phyloP scores from a whole-genome alignment of 1,140 invertebrate species.

The Caenorhabditis briggsae region DNA sequence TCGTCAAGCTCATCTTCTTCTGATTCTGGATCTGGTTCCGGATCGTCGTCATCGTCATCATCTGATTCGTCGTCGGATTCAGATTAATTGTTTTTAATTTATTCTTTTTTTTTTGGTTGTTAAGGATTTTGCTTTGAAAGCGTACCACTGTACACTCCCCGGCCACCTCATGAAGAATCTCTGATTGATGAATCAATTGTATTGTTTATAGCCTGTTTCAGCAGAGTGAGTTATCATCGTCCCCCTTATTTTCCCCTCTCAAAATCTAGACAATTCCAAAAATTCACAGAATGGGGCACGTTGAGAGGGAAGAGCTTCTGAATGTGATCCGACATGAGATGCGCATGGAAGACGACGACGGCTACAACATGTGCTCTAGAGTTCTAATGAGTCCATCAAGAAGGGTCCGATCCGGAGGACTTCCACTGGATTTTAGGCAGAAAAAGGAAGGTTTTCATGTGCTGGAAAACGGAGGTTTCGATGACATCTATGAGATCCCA shows the following conservation, averaged over 20 bases:
- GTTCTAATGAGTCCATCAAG: constrained; percentile 11
- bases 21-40: not conserved
- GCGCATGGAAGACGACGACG: constrained; percentile 48
- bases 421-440: constrained; percentile 51
- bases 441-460: not conserved
- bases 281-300: not conserved
- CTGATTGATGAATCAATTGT: not conserved
- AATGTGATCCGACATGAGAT: constrained; percentile 58
- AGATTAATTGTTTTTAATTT: not conserved
- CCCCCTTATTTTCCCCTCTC: not conserved
- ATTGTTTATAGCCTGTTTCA: not conserved
- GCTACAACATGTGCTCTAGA: not conserved
- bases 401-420: constrained; percentile 1
- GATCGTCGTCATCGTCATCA: not conserved
- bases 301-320: constrained; percentile 22
- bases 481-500: constrained; percentile 57
- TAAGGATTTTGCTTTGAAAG: not conserved
- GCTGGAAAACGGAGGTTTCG: constrained; percentile 26
- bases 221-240: constrained; percentile 6
- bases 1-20: not conserved
- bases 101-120: not conserved
- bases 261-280: not conserved
- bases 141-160: not conserved
- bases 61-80: not conserved
- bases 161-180: not conserved